phyloP scores from a whole-genome alignment of 2,797 vertebrate genomes.

The Falco cherrug region DNA sequence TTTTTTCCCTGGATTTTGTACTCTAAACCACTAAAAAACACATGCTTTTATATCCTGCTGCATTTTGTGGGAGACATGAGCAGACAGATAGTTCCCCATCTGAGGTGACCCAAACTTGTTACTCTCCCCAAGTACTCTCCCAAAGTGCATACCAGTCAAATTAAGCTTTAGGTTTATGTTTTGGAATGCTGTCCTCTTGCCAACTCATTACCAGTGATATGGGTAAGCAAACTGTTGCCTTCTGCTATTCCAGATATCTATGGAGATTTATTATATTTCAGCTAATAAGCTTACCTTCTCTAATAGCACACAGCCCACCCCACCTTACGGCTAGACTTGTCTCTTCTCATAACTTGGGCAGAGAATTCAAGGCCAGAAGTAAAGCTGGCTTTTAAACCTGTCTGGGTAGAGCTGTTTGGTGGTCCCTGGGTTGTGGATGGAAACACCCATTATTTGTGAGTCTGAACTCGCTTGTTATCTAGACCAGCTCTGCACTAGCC shows the following conservation, averaged over 20 bases:
- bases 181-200: conserved; percentile 36
- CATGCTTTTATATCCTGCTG: background rate
- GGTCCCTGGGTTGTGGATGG: background rate
- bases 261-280: conserved; percentile 21
- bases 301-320: background rate
- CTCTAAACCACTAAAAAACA: background rate
- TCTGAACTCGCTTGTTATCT: background rate
- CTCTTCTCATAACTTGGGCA: background rate
- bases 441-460: background rate
- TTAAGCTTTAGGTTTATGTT: conserved; percentile 22
- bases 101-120: background rate
- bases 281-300: conserved; percentile 51
- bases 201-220: conserved; percentile 38
- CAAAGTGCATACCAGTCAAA: conserved; percentile 6
- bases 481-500: background rate
- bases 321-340: conserved; percentile 14
- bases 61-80: background rate
- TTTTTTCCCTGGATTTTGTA: conserved; percentile 8
- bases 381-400: background rate
- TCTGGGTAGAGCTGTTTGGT: background rate
- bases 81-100: background rate
- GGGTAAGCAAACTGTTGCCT: conserved; percentile 48
- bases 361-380: background rate
- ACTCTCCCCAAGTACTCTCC: background rate
- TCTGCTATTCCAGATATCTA: conserved; percentile 27